These are phyloP conservation scores for Phylloscopus collybita DNA, from an alignment of 2,797 vertebrate genomes.

Conservation along the genomic window DNA sequence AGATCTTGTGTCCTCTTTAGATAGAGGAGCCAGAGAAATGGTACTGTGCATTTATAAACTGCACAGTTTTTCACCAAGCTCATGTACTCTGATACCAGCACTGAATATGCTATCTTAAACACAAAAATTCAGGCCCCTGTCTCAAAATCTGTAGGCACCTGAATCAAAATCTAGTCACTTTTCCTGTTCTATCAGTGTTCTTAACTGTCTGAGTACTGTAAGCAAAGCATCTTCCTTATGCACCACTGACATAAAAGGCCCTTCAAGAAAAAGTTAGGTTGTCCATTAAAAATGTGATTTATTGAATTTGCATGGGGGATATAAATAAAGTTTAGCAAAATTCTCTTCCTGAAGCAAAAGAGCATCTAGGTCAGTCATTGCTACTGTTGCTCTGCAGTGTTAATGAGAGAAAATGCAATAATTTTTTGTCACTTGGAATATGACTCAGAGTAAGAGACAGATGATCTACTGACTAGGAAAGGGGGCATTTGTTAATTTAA, in stretches of 20 bases:
- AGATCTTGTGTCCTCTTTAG: not conserved
- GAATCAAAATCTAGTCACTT: not conserved
- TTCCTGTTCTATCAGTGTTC: not conserved
- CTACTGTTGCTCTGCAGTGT: not conserved
- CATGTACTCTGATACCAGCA: not conserved
- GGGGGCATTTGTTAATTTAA: not conserved
- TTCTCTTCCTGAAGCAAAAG: not conserved
- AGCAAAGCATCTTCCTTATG: not conserved
- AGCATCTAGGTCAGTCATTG: not conserved
- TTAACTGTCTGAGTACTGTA: not conserved
- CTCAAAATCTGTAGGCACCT: not conserved
- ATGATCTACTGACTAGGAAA: not conserved
- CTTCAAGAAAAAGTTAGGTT: not conserved
- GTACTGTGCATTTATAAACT: not conserved
- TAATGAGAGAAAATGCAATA: not conserved
- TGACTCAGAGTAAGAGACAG: constrained; percentile 10
- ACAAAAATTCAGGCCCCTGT: not conserved
- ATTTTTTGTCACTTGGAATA: not conserved
- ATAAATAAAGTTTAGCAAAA: not conserved
- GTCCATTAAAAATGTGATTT: not conserved
- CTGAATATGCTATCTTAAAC: not conserved
- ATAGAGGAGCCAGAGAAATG: not conserved
- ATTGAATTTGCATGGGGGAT: not conserved
- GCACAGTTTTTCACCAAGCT: not conserved
- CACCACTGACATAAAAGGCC: not conserved